phyloP scores from a whole-genome alignment of 1,140 invertebrate genomes.

The Drosophila lowei region DNA sequence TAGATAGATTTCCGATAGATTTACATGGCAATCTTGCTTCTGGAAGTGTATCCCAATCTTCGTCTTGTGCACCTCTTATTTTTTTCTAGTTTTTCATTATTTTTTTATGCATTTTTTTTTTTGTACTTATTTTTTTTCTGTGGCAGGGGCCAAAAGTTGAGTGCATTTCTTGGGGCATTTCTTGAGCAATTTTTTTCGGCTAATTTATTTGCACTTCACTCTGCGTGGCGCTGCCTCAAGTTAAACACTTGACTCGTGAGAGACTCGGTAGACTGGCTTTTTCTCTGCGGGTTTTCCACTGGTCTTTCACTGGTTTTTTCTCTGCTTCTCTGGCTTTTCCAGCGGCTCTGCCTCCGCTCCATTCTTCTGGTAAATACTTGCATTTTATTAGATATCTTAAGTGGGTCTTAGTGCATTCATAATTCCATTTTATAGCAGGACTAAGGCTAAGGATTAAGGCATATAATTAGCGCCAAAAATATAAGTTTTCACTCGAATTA shows the following conservation, averaged over 20 bases:
- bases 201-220: conserved; percentile 76
- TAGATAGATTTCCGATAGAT: too few relatives aligned
- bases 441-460: neutral
- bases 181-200: conserved; percentile 47
- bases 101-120: conserved; percentile 11
- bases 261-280: conserved; percentile 1
- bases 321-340: too few relatives aligned
- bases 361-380: conserved; percentile 18
- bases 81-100: neutral
- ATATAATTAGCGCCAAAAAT: conserved; percentile 64
- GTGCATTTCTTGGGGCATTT: conserved; percentile 57
- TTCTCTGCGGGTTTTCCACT: neutral
- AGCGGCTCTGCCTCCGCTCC: too few relatives aligned
- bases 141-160: conserved; percentile 44
- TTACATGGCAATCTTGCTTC: too few relatives aligned
- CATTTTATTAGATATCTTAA: conserved; percentile 41
- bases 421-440: conserved; percentile 15
- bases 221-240: conserved; percentile 29
- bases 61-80: neutral
- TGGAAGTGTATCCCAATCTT: neutral
- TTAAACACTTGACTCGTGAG: conserved; percentile 46
- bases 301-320: too few relatives aligned
- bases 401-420: conserved; percentile 47
- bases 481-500: conserved; percentile 59
- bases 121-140: conserved; percentile 19